Evolutionary conservation across 2,797 vertebrate genomes (phyloP).

Genomic region (Hafferia zeledoni): DNA sequence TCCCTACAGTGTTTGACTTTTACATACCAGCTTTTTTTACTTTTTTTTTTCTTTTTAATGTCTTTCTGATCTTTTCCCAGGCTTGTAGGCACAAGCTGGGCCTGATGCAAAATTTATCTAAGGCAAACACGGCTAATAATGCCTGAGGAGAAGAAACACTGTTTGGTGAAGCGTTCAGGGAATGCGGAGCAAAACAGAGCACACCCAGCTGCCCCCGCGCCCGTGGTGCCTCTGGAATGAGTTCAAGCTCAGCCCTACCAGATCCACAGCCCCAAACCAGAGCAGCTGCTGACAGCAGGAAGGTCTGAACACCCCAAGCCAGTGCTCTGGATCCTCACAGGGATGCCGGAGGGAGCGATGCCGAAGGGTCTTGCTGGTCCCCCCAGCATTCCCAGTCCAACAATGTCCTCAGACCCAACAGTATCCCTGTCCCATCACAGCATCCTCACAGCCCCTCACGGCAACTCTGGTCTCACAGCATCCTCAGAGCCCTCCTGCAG

Average conservation of each 20-base stretch:
- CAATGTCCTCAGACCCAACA: neutral
- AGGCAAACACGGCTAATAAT: neutral
- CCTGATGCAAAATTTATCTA: neutral
- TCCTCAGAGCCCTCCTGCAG: no score
- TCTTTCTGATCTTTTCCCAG: neutral
- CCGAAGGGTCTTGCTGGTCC: neutral
- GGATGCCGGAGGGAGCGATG: accelerated
- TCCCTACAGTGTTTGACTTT: neutral
- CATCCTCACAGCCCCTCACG: neutral
- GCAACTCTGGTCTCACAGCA: neutral
- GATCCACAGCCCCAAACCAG: neutral
- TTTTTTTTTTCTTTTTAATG: neutral
- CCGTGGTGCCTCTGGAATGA: neutral
- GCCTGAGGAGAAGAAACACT: accelerated
- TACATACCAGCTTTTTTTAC: neutral
- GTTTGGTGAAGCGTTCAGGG: neutral
- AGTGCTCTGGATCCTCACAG: accelerated
- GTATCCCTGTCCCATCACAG: neutral
- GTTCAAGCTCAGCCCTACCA: neutral
- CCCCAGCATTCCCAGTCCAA: neutral
- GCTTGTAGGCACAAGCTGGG: neutral
- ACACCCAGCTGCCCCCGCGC: neutral
- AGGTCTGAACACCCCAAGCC: accelerated
- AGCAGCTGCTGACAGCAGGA: neutral
- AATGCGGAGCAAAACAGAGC: neutral